phyloP scores from a whole-genome alignment of 2,888 invertebrate genomes.

The Gandaritis pyraliata region DNA sequence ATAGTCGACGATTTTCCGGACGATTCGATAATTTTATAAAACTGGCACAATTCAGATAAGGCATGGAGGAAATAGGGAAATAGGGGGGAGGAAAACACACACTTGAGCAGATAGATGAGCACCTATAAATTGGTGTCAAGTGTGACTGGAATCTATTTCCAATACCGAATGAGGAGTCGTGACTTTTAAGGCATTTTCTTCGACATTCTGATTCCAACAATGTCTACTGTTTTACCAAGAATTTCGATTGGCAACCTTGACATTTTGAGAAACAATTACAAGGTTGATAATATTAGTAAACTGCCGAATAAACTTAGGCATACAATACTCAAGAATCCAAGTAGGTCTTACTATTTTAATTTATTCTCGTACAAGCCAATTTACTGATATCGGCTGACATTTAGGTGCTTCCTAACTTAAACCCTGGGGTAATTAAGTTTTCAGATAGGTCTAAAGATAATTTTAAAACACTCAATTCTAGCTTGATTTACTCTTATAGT shows the following conservation, averaged over 20 bases:
- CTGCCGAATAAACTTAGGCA: background rate
- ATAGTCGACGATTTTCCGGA: no score
- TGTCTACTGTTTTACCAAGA: slow-evolving; percentile 3
- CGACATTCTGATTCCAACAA: slow-evolving; percentile 7
- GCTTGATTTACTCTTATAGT: no score
- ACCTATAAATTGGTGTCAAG: slow-evolving; percentile 27
- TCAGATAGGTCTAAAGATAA: no score
- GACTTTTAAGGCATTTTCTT: slow-evolving; percentile 19
- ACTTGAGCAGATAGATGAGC: slow-evolving; percentile 31
- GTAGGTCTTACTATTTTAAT: background rate
- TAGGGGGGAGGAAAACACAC: no score
- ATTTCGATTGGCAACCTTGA: slow-evolving; percentile 14
- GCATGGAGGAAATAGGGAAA: slow-evolving; percentile 20
- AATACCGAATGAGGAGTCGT: slow-evolving; percentile 33
- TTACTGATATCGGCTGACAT: background rate
- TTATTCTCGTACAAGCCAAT: background rate
- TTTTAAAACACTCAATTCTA: no score
- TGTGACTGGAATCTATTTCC: slow-evolving; percentile 19
- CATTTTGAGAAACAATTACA: slow-evolving; percentile 4
- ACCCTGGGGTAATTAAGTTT: background rate
- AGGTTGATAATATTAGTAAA: background rate
- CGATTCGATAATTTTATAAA: background rate
- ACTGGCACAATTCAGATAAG: background rate
- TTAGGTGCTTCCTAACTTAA: background rate
- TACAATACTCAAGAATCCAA: background rate